Percentiles rank a stretch among this genome's conserved stretches.
phyloP scores from a whole-genome alignment of 2,888 invertebrate genomes.

The Rotaria sp. region DNA sequence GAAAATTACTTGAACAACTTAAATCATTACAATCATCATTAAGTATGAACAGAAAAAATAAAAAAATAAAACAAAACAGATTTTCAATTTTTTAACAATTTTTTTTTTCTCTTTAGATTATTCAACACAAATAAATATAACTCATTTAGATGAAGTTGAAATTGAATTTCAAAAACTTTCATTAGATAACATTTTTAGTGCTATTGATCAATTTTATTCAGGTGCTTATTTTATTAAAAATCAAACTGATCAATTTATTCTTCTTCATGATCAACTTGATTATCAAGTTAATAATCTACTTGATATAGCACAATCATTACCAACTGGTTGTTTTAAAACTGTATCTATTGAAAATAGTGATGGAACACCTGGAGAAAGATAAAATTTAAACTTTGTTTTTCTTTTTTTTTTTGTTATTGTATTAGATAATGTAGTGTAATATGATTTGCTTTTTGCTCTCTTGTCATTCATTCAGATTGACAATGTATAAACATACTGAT shows the following conservation, averaged over 20 bases:
- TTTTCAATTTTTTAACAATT: not conserved
- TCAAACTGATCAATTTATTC: conserved; percentile 17
- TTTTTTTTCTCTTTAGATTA: not conserved
- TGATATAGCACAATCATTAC: not conserved
- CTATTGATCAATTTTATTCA: conserved; percentile 16
- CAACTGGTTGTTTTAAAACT: conserved; percentile 21
- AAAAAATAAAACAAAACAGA: not conserved
- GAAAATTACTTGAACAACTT: not conserved
- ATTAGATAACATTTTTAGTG: not conserved
- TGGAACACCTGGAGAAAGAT: not conserved
- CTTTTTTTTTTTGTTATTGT: not conserved
- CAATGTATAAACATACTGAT: not conserved
- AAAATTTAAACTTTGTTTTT: not conserved
- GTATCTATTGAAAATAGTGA: conserved; percentile 2
- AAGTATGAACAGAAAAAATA: not conserved
- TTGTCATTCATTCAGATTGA: not conserved
- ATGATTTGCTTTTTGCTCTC: not conserved
- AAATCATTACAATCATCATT: conserved; percentile 27
- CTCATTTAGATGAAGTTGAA: conserved; percentile 6
- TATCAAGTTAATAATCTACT: not conserved
- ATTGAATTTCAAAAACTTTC: conserved; percentile 6
- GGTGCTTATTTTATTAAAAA: not conserved
- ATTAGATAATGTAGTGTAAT: conserved; percentile 1
- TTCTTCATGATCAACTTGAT: not conserved
- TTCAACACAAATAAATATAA: conserved; percentile 23